Evolutionary conservation across 1,140 invertebrate species (phyloP).

Genomic region (Phenacoccus solenopsis): DNA sequence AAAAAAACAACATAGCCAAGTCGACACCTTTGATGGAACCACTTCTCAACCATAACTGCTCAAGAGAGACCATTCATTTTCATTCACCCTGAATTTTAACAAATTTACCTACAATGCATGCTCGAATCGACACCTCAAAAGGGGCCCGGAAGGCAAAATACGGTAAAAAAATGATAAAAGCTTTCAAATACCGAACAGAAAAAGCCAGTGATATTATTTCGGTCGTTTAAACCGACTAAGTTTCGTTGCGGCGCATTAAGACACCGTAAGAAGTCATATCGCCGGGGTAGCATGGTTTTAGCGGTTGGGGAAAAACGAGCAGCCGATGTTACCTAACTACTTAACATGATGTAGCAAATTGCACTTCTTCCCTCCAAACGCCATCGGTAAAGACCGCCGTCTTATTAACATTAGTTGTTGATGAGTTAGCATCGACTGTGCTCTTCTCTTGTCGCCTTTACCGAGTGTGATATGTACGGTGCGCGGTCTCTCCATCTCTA

Average conservation of each 20-base stretch:
- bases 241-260: neutral
- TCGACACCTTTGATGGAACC: no score
- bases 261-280: neutral
- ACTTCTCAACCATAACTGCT: no score
- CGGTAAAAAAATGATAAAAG: neutral
- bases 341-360: constrained; percentile 18
- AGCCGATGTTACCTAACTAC: constrained; percentile 10
- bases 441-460: neutral
- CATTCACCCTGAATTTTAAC: no score
- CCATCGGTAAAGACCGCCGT: constrained; percentile 3
- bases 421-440: constrained; percentile 7
- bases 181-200: neutral
- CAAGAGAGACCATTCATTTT: no score
- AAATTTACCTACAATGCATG: no score
- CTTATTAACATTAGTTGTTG: constrained; percentile 18
- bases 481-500: no score
- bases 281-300: neutral
- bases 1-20: no score
- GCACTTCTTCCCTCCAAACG: neutral
- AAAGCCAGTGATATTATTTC: neutral
- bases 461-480: constrained; percentile 9
- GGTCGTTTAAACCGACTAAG: neutral
- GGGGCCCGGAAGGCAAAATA: no score
- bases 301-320: neutral
- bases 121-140: no score